Percentiles rank a stretch among this genome's conserved stretches.
Conservation (phyloP, 2,888 invertebrate species). For the Mesoligia furuncula region DNA sequence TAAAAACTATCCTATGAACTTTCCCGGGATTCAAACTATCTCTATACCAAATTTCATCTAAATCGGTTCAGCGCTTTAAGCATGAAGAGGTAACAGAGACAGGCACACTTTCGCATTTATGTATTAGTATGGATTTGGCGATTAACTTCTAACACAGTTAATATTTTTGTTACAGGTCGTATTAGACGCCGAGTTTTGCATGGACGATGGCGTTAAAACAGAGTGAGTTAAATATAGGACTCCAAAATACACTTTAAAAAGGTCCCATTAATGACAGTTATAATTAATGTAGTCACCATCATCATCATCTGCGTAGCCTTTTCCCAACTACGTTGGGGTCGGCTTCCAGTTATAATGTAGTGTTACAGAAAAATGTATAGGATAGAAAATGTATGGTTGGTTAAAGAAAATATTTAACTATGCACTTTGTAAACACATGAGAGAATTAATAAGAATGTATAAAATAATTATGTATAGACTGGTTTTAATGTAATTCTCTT, state of each 20-base stretch:
- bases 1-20: no score
- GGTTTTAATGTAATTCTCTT: slow-evolving; percentile 33
- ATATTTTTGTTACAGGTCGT: slow-evolving; percentile 77
- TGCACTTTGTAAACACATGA: background rate
- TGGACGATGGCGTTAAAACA: slow-evolving; percentile 78
- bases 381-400: background rate
- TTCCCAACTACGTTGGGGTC: no score
- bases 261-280: background rate
- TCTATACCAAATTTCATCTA: no score
- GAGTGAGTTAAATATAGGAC: slow-evolving; percentile 28
- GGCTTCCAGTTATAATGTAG: background rate
- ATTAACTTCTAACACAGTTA: background rate
- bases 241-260: background rate
- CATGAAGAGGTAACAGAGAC: no score
- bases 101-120: no score
- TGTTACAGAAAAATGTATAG: background rate
- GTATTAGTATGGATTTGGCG: background rate
- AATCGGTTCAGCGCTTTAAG: no score
- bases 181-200: slow-evolving; percentile 78
- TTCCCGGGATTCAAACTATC: no score
- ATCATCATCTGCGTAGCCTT: no score
- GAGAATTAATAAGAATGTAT: slow-evolving; percentile 9
- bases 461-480: slow-evolving; percentile 41
- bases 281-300: no score
- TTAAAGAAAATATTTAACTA: background rate